Evolutionary conservation across 2,888 invertebrate genomes (phyloP), one percentile per base, ranked within the genome.

Genomic region (Suillia variegata): DNA sequence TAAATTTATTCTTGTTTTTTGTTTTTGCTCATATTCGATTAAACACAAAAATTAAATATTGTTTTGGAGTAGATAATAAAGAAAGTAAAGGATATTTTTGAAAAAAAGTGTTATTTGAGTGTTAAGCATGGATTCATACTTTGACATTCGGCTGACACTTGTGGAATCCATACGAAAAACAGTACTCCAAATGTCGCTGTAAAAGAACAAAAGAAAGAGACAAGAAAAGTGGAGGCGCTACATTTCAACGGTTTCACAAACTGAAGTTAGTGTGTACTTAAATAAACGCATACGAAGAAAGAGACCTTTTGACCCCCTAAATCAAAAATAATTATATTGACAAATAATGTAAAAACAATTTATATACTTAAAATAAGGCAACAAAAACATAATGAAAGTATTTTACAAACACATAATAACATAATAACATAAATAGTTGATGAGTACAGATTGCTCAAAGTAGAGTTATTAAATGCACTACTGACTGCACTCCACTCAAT

Each of bases 111-210:
- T 33, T 31, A 51, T 52, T 58, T 53, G 33, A 54, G 13, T n/a
- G n/a, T 54, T 60, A 62, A 59, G 62, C 59, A 68, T 74, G 74
- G 71, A 79, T 77, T 82, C 86, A 86, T 85, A 86, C 86, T 86
- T 84, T 86, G 86, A 78, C 86, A 86, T 84, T 86, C 86, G 79
- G 85, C 85, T 77, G 82, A 80, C 74, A 80, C 80, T 75, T 80
- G 79, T 71, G 82, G 82, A 76, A 82, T 81, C 82, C 82, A 82
- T 73, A 82, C 72, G 74, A 81, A 79, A 75, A 81, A 76, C 72
- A 82, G 74, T 73, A 80, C 75, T 80, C 81, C 82, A 74, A 81
- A 79, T 73, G 79, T 75, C 71, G 80, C 82, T 82, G 81, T 74
- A 82, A 81, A 72, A 75, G 75, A 74, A 71, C 62, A 69, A 73